Evolutionary conservation across 2,888 invertebrate species (phyloP).

Genomic region (Hoplodrina blanda): DNA sequence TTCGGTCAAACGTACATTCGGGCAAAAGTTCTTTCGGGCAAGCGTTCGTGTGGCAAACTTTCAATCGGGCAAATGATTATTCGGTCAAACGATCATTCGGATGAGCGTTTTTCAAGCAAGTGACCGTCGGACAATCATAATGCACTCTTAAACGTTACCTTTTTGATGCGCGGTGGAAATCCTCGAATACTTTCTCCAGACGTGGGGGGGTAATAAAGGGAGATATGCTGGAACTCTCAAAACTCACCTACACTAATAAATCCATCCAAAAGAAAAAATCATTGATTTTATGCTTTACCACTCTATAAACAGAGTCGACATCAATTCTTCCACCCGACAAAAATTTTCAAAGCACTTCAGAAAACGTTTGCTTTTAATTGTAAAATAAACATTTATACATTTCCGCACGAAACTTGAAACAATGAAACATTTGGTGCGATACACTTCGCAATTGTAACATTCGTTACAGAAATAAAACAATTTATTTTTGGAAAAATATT

Average conservation of each 20-base stretch:
- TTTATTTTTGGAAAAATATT: conserved; percentile 48
- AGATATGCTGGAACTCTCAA: too few species aligned
- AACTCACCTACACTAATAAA: not conserved
- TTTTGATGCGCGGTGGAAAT: too few species aligned
- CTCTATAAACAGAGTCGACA: conserved; percentile 12
- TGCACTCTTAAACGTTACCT: not conserved
- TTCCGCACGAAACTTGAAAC: conserved; percentile 35
- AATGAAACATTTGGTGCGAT: conserved; percentile 49
- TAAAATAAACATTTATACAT: conserved; percentile 47
- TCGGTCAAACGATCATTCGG: too few species aligned
- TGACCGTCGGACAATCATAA: too few species aligned
- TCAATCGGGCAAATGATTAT: too few species aligned
- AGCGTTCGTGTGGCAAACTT: too few species aligned
- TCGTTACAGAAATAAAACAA: conserved; percentile 38
- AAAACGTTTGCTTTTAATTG: conserved; percentile 37
- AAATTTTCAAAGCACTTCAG: conserved; percentile 34
- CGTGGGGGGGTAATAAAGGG: too few species aligned
- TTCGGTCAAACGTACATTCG: too few species aligned
- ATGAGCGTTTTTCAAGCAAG: too few species aligned
- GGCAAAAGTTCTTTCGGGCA: too few species aligned
- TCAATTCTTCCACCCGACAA: not conserved
- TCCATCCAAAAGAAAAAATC: not conserved
- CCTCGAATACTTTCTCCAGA: too few species aligned
- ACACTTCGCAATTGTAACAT: conserved; percentile 27
- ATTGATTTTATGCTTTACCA: conserved; percentile 12